phyloP scores from a whole-genome alignment of 2,888 invertebrate species.

The Azorinus chamasolen region DNA sequence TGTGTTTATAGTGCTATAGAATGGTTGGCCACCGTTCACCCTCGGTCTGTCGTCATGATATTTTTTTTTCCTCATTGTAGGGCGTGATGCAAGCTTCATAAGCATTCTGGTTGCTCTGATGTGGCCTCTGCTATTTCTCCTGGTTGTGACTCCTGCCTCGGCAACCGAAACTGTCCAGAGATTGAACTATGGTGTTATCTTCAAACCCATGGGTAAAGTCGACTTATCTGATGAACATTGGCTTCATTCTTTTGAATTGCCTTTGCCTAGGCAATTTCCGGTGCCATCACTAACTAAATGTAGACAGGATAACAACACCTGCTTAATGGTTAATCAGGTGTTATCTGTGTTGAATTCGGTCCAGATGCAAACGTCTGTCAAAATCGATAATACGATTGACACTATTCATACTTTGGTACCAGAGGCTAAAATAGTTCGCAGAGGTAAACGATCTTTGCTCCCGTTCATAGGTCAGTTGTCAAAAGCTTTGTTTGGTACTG shows the following conservation, averaged over 20 bases:
- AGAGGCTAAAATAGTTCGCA: neutral
- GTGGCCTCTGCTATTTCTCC: neutral
- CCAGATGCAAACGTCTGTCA: neutral
- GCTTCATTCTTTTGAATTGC: slow-evolving; percentile 24
- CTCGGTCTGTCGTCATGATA: too few species aligned
- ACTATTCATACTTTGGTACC: slow-evolving; percentile 6
- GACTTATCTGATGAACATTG: slow-evolving; percentile 29
- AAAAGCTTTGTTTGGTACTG: slow-evolving; percentile 47
- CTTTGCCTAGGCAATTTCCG: too few species aligned
- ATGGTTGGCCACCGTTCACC: too few species aligned
- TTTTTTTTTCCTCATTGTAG: too few species aligned
- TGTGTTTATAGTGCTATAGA: too few species aligned
- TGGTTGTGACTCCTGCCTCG: neutral
- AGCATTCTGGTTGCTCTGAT: slow-evolving; percentile 1
- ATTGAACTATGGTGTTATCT: slow-evolving; percentile 47
- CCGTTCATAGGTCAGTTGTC: slow-evolving; percentile 54
- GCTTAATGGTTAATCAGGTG: slow-evolving; percentile 13
- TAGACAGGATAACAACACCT: too few species aligned
- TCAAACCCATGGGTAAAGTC: slow-evolving; percentile 16
- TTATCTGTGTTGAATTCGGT: slow-evolving; percentile 24
- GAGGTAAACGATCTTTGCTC: slow-evolving; percentile 28
- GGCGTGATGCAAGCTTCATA: too few species aligned
- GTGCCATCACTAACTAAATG: too few species aligned
- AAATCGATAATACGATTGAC: slow-evolving; percentile 4
- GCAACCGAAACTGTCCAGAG: slow-evolving; percentile 22